Base-by-base conservation (phyloP, 2,113 vertebrate species). In the Campylomormyrus numenius region DNA sequence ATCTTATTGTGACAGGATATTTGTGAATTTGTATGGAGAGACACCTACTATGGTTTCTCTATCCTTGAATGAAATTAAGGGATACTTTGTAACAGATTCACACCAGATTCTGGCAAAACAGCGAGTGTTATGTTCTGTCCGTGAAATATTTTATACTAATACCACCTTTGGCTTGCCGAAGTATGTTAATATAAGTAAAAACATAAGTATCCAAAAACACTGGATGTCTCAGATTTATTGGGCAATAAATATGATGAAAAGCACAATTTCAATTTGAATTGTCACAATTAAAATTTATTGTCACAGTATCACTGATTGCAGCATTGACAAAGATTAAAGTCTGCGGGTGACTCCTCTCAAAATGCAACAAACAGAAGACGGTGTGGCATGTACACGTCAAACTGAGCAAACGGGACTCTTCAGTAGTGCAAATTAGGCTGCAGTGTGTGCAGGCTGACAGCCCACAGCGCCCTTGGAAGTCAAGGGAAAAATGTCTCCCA, bases 401-500 rank as follows among this genome's bases (percentile, higher is more conserved):
- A 42, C 2, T 31, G 6, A 49, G 70, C 31, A 70, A 31, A 70
- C n/a, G 0, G 48, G 74, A 42, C 24, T 53, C 49, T 85, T 27
- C 77, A 19, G 39, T 31, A 19, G 80, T 89, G 89, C 89, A 85
- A 89, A 62, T 85, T 49, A 89, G 80, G 77, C 27, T 85, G 42
- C 35, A 31, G 49, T 89, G 77, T 89, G 39, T 85, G 77, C 48
- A 77, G 46, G 27, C 74, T 77, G 49, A 31, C 39, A 80, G 62
- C 24, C 89, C 84, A 49, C 83, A 87, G 48, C 7, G 49, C 85
- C 39, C 46, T 87, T 89, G 52, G 31, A 62, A 70, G 84, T 45
- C 11, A 50, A 90, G 27, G 50, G 89, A 70, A 35, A 89, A 87
- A 84, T 87, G 21, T 35, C 88, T 89, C 89, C 50, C 89, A 89